Base-by-base conservation (phyloP, 1,140 invertebrate genomes). In the Harlomillsia oculata region DNA sequence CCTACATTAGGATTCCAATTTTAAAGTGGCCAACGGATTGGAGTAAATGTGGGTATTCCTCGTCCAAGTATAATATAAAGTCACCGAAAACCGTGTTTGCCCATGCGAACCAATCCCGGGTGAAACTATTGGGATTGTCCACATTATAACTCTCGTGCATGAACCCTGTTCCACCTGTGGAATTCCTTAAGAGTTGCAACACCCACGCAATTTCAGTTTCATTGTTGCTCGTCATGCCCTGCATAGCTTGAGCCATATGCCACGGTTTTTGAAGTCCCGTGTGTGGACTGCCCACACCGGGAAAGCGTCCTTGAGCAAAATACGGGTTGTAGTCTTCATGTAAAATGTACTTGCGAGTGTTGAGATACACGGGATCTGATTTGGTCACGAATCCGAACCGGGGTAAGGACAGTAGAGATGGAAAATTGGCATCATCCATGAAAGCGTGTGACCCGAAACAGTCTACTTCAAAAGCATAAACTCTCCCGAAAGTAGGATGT, bases 341-440 rank as follows among this genome's bases (percentile, higher is more conserved):
- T 14, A 63, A 45, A 26, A 63, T 28, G 32, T 63, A 63, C 30
- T 50, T 56, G 13, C 62, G 34, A 0, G 57, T 56, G 30, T 56
- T 57, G 16, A 63, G 18, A 18, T 63, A 63, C 11, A 57, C 32
- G 2, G 62, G 57, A 21, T 63, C 62, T n/a, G 56, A 36, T 34
- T 25, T 48, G 2, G 11, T 0, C 5, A 63, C 58, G 41, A 57
- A 63, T 0, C 54, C 53, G 34, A 60, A 63, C 43, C 53, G 52
- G 9, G 62, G 57, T n/a, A 63, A 36, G 6, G 57, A 52, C 2
- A 62, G 53, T 18, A 61, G 29, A 1, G 53, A 56, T 1, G 62
- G 62, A 29, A 63, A 63, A 48, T 63, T 63, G 3, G 57, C 62
- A 29, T 63, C 62, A 28, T 63, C 62, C 62, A 63, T 63, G 20